Evolutionary conservation across 2,113 vertebrate species (phyloP), one percentile per base, ranked within the genome.

Genomic region (Gavialis gangeticus): DNA sequence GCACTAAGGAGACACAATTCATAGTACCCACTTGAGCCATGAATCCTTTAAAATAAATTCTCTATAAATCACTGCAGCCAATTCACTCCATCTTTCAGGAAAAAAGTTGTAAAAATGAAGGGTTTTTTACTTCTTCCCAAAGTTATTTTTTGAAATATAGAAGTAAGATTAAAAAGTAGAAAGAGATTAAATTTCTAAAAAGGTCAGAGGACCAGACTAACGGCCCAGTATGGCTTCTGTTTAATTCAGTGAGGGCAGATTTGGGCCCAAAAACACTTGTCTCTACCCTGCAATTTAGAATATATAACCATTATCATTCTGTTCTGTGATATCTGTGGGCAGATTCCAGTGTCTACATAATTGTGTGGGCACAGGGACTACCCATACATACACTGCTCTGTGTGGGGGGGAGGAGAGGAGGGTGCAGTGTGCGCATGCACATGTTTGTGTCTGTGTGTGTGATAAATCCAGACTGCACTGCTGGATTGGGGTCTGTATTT

Each of bases 1-100:
- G 83, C 78, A 77, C 62, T 55, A 13, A 89, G 19, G 55, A 94
- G 28, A 66, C 79, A 54, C 5, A 77, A 90, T 86, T 84, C 73
- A 63, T 76, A 58, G 59, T 10, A 84, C 4, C 17, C 46, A 14
- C 81, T 86, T 96, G 92, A 85, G 34, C 18, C 54, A 73, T 59
- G 24, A 76, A 75, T 64, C 82, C 30, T 21, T 91, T 57, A 76
- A 85, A 88, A n/a, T 82, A 83, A 62, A 19, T 81, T 87, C 76
- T 84, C 71, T 89, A 37, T 69, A 95, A 86, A 63, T 82, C 76
- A 4, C n/a, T 84, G 12, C 15, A 84, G 24, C 7, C 7, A 80
- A 13, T 82, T 88, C 4, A 82, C 3, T 4, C 75, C 1, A 2
- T 6, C 4, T 75, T 89, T 10, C 34, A 82, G 78, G 79, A 21